Evolutionary conservation across 2,888 invertebrate species (phyloP).

Genomic region (Acleris cristana): DNA sequence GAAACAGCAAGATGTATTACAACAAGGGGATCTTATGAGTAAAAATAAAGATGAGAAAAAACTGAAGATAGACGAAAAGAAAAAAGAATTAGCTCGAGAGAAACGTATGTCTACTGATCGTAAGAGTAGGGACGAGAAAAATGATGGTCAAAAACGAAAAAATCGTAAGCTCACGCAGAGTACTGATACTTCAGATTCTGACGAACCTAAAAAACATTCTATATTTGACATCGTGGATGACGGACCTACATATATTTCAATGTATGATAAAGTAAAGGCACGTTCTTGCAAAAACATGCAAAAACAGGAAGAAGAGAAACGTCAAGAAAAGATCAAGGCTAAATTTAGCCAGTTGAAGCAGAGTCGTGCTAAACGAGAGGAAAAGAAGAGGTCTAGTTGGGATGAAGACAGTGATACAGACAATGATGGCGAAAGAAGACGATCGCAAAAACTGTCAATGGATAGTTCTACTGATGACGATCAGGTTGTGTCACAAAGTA

Average conservation of each 20-base stretch:
- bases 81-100: constrained; percentile 74
- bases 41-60: constrained; percentile 76
- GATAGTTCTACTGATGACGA: constrained; percentile 84
- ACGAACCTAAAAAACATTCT: constrained; percentile 94
- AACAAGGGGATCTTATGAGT: constrained; percentile 66
- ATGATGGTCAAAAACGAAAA: constrained; percentile 68
- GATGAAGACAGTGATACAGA: constrained; percentile 93
- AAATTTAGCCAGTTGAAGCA: constrained; percentile 95
- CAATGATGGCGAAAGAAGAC: constrained; percentile 65
- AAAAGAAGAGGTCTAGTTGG: constrained; percentile 95
- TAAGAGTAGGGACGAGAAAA: constrained; percentile 79
- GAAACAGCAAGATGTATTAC: constrained; percentile 76
- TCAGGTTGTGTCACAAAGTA: constrained; percentile 63
- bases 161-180: constrained; percentile 79
- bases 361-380: constrained; percentile 93
- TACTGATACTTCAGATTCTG: constrained; percentile 89
- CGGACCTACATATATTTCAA: constrained; percentile 95
- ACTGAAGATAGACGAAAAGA: constrained; percentile 71
- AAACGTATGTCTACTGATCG: constrained; percentile 80
- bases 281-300: constrained; percentile 97
- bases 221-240: constrained; percentile 96
- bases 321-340: constrained; percentile 93
- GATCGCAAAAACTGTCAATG: constrained; percentile 70
- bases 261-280: constrained; percentile 99
- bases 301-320: constrained; percentile 94